Evolutionary conservation across 2,797 vertebrate species (phyloP).

Genomic region (Telmatherina bonti): DNA sequence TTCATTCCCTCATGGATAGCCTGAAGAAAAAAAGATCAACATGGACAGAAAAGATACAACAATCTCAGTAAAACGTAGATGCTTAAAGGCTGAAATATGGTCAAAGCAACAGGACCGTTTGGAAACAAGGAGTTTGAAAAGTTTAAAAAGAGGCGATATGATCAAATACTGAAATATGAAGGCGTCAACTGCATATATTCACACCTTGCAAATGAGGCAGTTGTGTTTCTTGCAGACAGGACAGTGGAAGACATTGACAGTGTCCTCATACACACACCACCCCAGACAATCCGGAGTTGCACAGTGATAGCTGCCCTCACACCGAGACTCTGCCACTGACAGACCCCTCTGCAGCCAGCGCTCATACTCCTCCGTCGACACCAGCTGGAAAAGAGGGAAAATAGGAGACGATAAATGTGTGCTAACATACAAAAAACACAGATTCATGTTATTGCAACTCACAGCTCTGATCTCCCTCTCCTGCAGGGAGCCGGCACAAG

Average conservation of each 20-base stretch:
- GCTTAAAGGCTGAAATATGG: slow-evolving; percentile 4
- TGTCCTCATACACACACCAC: slow-evolving; percentile 91
- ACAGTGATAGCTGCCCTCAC: slow-evolving; percentile 91
- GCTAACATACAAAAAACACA: neutral
- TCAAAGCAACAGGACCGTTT: no score
- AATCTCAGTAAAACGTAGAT: neutral
- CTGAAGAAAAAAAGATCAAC: slow-evolving; percentile 60
- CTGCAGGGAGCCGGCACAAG: slow-evolving; percentile 86
- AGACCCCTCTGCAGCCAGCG: slow-evolving; percentile 88
- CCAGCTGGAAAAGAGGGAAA: slow-evolving; percentile 76
- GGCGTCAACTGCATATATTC: neutral
- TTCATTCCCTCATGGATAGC: slow-evolving; percentile 89
- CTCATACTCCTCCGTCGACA: slow-evolving; percentile 85
- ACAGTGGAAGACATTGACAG: slow-evolving; percentile 87
- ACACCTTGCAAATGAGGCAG: slow-evolving; percentile 91
- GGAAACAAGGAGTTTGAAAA: neutral
- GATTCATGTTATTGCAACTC: slow-evolving; percentile 57
- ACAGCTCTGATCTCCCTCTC: slow-evolving; percentile 91
- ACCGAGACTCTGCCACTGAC: slow-evolving; percentile 88
- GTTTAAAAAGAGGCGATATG: neutral
- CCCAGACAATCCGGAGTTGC: slow-evolving; percentile 86
- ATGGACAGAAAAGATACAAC: neutral
- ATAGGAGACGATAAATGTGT: neutral
- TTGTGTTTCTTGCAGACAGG: slow-evolving; percentile 88
- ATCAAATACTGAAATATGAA: neutral